Conservation (phyloP, 1,140 invertebrate species). For the Mizuhopecten yessoensis region DNA sequence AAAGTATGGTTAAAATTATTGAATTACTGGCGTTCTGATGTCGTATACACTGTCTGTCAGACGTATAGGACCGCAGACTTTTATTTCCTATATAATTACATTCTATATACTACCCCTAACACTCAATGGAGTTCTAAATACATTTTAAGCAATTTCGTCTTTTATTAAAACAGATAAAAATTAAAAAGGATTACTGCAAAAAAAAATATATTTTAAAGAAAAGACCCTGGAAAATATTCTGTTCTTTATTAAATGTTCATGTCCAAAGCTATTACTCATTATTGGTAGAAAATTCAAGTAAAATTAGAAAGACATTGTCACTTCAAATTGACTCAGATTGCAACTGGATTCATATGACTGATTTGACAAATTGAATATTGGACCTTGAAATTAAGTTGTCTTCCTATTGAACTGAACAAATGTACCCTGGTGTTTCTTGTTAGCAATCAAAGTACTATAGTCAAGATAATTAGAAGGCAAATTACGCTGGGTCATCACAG, state of each 20-base stretch:
- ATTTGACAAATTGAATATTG: slow-evolving; percentile 13
- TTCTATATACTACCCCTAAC: neutral
- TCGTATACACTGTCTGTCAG: neutral
- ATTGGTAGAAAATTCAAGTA: neutral
- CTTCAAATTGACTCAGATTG: neutral
- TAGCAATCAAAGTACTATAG: neutral
- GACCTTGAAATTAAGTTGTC: slow-evolving; percentile 33
- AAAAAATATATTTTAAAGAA: neutral
- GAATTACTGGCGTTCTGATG: neutral
- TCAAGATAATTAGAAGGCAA: neutral
- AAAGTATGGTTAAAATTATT: slow-evolving; percentile 1
- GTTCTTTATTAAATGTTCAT: neutral
- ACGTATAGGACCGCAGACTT: neutral
- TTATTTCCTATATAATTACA: neutral
- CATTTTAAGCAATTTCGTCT: neutral
- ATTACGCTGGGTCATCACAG: neutral
- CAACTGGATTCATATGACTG: neutral
- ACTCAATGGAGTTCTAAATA: neutral
- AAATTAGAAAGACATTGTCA: slow-evolving; percentile 21
- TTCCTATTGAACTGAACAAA: neutral
- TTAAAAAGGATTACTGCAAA: neutral
- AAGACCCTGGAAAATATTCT: neutral
- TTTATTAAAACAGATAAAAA: neutral
- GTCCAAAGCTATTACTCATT: neutral
- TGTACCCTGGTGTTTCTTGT: neutral